phyloP scores from a whole-genome alignment of 1,140 invertebrate genomes.

The Drusus annulatus region DNA sequence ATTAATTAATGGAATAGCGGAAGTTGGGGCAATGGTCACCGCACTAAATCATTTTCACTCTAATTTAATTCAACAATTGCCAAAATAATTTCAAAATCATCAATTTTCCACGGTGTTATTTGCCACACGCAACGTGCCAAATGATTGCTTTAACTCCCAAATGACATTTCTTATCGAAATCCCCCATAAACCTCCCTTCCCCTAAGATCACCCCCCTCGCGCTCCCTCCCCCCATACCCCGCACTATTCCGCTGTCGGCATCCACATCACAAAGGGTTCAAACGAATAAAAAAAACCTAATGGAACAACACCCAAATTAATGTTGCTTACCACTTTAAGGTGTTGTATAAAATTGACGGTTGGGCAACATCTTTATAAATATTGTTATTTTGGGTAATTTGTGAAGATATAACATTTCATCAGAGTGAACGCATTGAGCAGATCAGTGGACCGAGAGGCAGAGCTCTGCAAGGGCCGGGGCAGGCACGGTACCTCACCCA shows the following conservation, averaged over 20 bases:
- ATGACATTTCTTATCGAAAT: conserved; percentile 30
- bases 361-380: conserved; percentile 46
- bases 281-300: conserved; percentile 34
- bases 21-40: conserved; percentile 3
- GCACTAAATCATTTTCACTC: background rate
- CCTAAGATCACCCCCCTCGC: background rate
- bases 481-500: too few relatives aligned
- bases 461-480: too few relatives aligned
- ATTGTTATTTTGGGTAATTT: conserved; percentile 53
- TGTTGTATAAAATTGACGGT: conserved; percentile 47
- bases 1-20: too few relatives aligned
- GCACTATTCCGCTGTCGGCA: background rate
- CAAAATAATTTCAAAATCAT: conserved; percentile 15
- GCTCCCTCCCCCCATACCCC: background rate
- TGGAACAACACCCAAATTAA: conserved; percentile 46
- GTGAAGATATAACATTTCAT: conserved; percentile 45
- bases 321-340: conserved; percentile 44
- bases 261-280: conserved; percentile 43
- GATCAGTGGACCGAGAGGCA: too few relatives aligned
- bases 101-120: conserved; percentile 21
- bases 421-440: background rate
- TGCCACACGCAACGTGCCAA: conserved; percentile 35
- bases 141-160: conserved; percentile 30
- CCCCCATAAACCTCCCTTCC: conserved; percentile 7
- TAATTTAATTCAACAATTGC: background rate